These are phyloP conservation scores for Eubasilissa regina DNA, from an alignment of 1,140 invertebrate genomes.

Conservation along the genomic window DNA sequence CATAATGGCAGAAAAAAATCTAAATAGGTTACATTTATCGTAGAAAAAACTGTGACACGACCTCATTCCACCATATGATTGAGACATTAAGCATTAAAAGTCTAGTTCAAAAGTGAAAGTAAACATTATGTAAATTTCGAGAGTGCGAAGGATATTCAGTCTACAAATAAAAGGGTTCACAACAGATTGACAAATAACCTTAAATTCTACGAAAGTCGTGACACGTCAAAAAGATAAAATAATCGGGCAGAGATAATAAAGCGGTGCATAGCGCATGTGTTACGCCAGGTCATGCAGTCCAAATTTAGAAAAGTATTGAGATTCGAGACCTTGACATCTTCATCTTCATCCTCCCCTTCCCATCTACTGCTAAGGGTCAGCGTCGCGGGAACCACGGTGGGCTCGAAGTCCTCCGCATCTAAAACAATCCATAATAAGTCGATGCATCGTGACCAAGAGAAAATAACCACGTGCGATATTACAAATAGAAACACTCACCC, in stretches of 20 bases:
- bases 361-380: slow-evolving; percentile 79
- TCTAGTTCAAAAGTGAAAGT: slow-evolving; percentile 32
- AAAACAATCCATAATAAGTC: slow-evolving; percentile 24
- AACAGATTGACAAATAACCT: slow-evolving; percentile 19
- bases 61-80: not conserved
- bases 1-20: no score
- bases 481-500: slow-evolving; percentile 63
- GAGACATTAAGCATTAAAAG: slow-evolving; percentile 6
- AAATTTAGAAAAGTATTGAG: slow-evolving; percentile 21
- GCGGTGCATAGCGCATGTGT: slow-evolving; percentile 5
- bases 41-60: no score
- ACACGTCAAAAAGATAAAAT: slow-evolving; percentile 6
- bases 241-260: slow-evolving; percentile 10
- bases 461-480: slow-evolving; percentile 14
- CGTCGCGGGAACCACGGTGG: slow-evolving; percentile 59
- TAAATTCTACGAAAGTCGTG: slow-evolving; percentile 22
- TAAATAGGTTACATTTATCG: no score
- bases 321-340: slow-evolving; percentile 83
- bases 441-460: not conserved
- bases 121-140: not conserved
- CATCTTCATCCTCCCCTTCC: slow-evolving; percentile 91
- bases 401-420: slow-evolving; percentile 73
- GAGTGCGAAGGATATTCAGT: not conserved
- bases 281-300: slow-evolving; percentile 24
- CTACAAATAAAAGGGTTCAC: not conserved